phyloP scores from a whole-genome alignment of 1,140 invertebrate species.

The Solenopsis fugax region DNA sequence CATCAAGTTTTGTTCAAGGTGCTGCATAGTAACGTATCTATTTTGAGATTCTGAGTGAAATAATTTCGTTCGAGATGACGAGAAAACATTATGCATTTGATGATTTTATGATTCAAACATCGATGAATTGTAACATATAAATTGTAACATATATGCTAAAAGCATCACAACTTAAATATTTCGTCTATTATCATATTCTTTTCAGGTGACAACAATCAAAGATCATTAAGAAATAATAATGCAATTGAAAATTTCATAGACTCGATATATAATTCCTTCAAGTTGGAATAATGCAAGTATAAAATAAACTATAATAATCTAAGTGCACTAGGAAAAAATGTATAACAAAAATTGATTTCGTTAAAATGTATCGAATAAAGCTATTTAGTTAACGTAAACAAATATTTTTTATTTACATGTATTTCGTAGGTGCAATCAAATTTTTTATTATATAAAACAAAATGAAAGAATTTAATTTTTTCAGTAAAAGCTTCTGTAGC shows the following conservation, averaged over 20 bases:
- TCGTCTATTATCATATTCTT: slow-evolving; percentile 48
- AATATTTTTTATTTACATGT: too few species aligned
- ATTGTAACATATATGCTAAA: not conserved
- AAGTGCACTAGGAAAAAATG: too few species aligned
- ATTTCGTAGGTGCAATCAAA: too few species aligned
- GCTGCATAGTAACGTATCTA: slow-evolving; percentile 79
- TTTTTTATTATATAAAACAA: too few species aligned
- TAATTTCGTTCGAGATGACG: slow-evolving; percentile 59
- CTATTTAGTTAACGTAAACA: too few species aligned
- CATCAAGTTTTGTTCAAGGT: slow-evolving; percentile 79
- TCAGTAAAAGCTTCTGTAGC: too few species aligned
- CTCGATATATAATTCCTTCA: not conserved
- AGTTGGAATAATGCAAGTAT: not conserved
- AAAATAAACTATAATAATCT: too few species aligned
- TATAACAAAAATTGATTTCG: too few species aligned
- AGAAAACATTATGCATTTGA: slow-evolving; percentile 64
- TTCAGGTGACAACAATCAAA: slow-evolving; percentile 60
- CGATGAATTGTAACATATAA: not conserved
- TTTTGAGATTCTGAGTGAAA: slow-evolving; percentile 75
- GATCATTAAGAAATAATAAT: slow-evolving; percentile 40
- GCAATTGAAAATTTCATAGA: slow-evolving; percentile 40
- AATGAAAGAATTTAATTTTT: too few species aligned
- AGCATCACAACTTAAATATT: not conserved
- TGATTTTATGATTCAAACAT: slow-evolving; percentile 76
- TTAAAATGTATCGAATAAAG: too few species aligned